phyloP scores from a whole-genome alignment of 2,113 vertebrate genomes.

The Phrynosoma blainvillii region DNA sequence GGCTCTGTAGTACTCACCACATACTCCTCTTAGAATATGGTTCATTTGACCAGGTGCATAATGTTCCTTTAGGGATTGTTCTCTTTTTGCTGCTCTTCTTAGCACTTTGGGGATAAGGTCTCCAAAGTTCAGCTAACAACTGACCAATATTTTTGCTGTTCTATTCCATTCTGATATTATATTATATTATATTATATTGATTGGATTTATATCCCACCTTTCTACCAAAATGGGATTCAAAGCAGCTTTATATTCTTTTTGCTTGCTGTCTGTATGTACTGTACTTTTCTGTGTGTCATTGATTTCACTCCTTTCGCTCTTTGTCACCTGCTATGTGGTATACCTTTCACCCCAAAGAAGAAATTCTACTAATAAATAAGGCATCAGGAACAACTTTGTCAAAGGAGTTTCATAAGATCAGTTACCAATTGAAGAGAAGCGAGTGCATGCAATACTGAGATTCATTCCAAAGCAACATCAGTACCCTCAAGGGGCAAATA shows the following conservation, averaged over 20 bases:
- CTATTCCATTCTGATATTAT: no score
- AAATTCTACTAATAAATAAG: not conserved
- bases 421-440: not conserved
- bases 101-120: not conserved
- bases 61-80: not conserved
- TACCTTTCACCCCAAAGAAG: not conserved
- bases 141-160: not conserved
- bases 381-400: not conserved
- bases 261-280: not conserved
- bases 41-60: not conserved
- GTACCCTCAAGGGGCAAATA: not conserved
- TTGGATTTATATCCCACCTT: no score
- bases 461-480: not conserved
- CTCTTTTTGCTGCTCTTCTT: not conserved
- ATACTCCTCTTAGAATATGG: not conserved
- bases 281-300: no score
- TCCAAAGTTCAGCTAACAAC: not conserved
- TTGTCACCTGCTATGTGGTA: not conserved
- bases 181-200: no score
- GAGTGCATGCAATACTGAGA: not conserved
- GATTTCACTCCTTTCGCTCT: not conserved
- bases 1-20: not conserved
- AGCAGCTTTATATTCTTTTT: no score
- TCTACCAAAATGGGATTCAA: no score
- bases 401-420: not conserved